These are phyloP conservation scores for Aradophagus sp. DNA, from an alignment of 1,140 invertebrate species.

Conservation along the genomic window DNA sequence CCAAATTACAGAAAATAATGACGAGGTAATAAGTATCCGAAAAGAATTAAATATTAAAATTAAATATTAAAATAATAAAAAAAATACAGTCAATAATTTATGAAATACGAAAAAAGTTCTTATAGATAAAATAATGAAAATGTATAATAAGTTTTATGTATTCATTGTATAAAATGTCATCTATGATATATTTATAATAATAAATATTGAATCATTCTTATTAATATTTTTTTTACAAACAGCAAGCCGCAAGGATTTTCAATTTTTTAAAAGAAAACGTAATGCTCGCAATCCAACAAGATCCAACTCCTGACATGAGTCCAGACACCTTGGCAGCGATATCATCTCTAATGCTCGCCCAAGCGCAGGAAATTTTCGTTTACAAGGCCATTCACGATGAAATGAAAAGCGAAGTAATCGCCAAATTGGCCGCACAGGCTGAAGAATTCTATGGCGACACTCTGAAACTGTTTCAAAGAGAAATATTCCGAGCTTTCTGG, in stretches of 20 bases:
- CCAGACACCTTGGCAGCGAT: slow-evolving; percentile 93
- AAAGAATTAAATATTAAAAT: too few relatives aligned
- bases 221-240: slow-evolving; percentile 59
- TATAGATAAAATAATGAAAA: too few relatives aligned
- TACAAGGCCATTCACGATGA: slow-evolving; percentile 94
- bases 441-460: slow-evolving; percentile 96
- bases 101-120: too few relatives aligned
- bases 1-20: too few relatives aligned
- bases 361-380: slow-evolving; percentile 98
- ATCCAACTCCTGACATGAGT: slow-evolving; percentile 95
- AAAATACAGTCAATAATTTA: too few relatives aligned
- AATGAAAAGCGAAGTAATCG: slow-evolving; percentile 94
- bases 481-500: slow-evolving; percentile 88
- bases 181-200: too few relatives aligned
- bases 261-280: slow-evolving; percentile 90
- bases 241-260: slow-evolving; percentile 95
- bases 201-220: too few relatives aligned
- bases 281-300: slow-evolving; percentile 90
- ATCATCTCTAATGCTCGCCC: slow-evolving; percentile 93
- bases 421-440: slow-evolving; percentile 92
- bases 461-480: slow-evolving; percentile 90
- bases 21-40: too few relatives aligned
- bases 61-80: too few relatives aligned
- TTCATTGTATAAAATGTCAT: too few relatives aligned
- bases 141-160: too few relatives aligned